These are phyloP conservation scores for Megastigmus dorsalis DNA, from an alignment of 2,888 invertebrate genomes.

Conservation along the genomic window DNA sequence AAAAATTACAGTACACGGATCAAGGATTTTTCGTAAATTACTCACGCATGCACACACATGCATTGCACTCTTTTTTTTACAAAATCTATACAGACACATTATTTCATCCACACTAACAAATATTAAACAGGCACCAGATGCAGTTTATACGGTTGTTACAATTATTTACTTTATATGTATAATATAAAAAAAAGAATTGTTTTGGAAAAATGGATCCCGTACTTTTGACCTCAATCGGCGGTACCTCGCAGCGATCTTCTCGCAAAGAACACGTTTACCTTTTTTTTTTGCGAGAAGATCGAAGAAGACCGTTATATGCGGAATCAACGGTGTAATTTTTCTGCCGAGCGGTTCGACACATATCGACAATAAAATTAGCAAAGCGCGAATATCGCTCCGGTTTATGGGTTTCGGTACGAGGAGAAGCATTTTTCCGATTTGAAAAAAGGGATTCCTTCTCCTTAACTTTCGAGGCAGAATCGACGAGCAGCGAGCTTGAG, in stretches of 20 bases:
- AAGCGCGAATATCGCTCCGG: neutral
- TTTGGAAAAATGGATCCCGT: constrained; percentile 32
- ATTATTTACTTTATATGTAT: constrained; percentile 32
- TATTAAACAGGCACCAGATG: constrained; percentile 40
- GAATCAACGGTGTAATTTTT: constrained; percentile 4
- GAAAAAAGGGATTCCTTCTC: neutral
- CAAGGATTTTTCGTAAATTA: constrained; percentile 22
- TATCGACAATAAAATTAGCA: constrained; percentile 2
- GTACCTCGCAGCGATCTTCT: too few relatives aligned
- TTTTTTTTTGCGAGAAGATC: neutral
- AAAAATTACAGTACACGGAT: constrained; percentile 16
- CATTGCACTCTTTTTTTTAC: constrained; percentile 22
- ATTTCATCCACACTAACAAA: too few relatives aligned
- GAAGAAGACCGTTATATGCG: neutral
- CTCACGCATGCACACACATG: constrained; percentile 1
- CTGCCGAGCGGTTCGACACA: neutral
- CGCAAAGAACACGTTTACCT: constrained; percentile 14
- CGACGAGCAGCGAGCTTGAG: constrained; percentile 10
- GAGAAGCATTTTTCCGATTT: constrained; percentile 29
- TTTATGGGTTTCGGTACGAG: neutral
- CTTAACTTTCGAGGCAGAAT: too few relatives aligned
- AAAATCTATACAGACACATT: constrained; percentile 24
- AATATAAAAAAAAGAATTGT: constrained; percentile 16
- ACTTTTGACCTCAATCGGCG: neutral
- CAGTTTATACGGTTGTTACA: constrained; percentile 25